These are phyloP conservation scores for Sciurus vulgaris DNA, from an alignment of 2,797 vertebrate genomes.

Conservation along the genomic window DNA sequence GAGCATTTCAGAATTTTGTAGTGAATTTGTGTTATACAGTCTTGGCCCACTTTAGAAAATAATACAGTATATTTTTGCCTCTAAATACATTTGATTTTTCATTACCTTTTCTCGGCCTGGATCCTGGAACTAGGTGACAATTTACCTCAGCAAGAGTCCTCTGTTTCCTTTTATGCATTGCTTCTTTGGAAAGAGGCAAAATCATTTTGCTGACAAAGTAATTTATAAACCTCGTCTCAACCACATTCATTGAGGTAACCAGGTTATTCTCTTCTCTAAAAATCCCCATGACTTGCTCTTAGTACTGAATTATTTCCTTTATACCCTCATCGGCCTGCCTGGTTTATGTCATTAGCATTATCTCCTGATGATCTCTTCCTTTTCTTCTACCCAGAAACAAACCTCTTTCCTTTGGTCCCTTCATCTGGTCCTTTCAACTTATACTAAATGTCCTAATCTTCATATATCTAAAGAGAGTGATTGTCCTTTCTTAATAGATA, in stretches of 20 bases:
- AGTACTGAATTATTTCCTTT: slow-evolving; percentile 27
- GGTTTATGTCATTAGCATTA: neutral
- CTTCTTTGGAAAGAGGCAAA: slow-evolving; percentile 73
- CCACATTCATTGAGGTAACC: slow-evolving; percentile 29
- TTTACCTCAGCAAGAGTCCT: slow-evolving; percentile 74
- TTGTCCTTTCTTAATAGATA: slow-evolving; percentile 29
- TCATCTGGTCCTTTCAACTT: neutral
- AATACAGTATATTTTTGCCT: slow-evolving; percentile 71
- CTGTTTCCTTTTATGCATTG: slow-evolving; percentile 64
- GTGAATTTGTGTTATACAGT: slow-evolving; percentile 43
- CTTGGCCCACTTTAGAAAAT: slow-evolving; percentile 77
- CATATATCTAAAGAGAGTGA: neutral
- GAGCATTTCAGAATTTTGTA: slow-evolving; percentile 55
- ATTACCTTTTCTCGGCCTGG: slow-evolving; percentile 62
- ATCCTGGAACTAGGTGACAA: slow-evolving; percentile 72
- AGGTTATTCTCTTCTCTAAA: slow-evolving; percentile 44
- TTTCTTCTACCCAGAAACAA: slow-evolving; percentile 34
- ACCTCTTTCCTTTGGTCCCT: neutral
- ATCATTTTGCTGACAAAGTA: slow-evolving; percentile 68
- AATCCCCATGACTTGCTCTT: neutral
- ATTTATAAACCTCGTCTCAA: slow-evolving; percentile 68
- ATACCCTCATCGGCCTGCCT: neutral
- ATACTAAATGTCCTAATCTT: neutral
- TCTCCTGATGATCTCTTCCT: neutral
- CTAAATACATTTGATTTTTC: slow-evolving; percentile 78